Percentiles rank a stretch among this genome's conserved stretches.
phyloP scores from a whole-genome alignment of 2,888 invertebrate genomes.

The Cryptophagus acutangulus region DNA sequence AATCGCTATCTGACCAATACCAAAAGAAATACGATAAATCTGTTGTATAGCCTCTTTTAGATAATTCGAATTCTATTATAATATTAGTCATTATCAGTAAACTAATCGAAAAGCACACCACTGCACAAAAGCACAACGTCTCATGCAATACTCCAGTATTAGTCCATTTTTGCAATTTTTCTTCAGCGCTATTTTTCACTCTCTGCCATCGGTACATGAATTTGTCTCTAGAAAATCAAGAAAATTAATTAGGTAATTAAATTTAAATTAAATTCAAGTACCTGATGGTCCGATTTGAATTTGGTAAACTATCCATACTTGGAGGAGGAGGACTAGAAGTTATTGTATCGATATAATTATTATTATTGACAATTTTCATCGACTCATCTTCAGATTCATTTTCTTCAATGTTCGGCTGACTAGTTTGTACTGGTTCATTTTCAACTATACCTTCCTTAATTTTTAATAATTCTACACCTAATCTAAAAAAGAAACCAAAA shows the following conservation, averaged over 20 bases:
- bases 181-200: conserved; percentile 24
- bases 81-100: conserved; percentile 41
- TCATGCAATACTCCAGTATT: conserved; percentile 37
- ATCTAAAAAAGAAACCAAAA: conserved; percentile 31
- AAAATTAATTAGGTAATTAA: too few species aligned
- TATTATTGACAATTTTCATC: too few species aligned
- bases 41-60: conserved; percentile 26
- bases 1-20: conserved; percentile 16
- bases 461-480: conserved; percentile 44
- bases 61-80: conserved; percentile 39
- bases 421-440: conserved; percentile 22
- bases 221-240: conserved; percentile 31
- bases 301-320: too few species aligned
- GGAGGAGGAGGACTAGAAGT: too few species aligned
- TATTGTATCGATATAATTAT: conserved; percentile 5
- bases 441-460: conserved; percentile 39
- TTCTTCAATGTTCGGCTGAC: too few species aligned
- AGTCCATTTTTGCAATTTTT: conserved; percentile 32
- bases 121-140: conserved; percentile 38
- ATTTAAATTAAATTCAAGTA: too few species aligned
- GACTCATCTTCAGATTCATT: conserved; percentile 2
- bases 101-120: conserved; percentile 43
- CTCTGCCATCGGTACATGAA: conserved; percentile 24
- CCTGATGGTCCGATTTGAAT: too few species aligned
- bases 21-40: conserved; percentile 21